Conservation (phyloP, 2,797 vertebrate species). For the Picus viridis region DNA sequence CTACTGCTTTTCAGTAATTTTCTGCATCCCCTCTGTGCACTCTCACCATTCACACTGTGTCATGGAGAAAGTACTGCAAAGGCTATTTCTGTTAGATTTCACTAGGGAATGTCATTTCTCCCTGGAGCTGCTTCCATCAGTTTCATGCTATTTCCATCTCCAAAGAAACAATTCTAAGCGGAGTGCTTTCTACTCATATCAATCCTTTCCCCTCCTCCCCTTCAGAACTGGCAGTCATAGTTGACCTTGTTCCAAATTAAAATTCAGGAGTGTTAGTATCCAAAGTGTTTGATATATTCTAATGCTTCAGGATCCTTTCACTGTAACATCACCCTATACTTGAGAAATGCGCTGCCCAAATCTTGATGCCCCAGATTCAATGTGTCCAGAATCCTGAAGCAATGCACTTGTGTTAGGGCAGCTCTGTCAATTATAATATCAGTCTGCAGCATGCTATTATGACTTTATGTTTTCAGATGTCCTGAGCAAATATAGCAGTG, state of each 20-base stretch:
- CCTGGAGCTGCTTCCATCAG: background rate
- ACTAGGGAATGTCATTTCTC: background rate
- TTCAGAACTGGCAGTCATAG: background rate
- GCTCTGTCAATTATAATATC: slow-evolving; percentile 28
- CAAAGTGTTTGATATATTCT: background rate
- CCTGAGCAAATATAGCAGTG: background rate
- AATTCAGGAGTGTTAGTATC: slow-evolving; percentile 28
- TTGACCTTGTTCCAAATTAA: background rate
- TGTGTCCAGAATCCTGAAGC: background rate
- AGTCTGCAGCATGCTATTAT: background rate
- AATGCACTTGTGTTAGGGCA: background rate
- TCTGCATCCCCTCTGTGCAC: background rate
- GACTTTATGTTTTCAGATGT: background rate
- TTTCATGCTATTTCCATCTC: slow-evolving; percentile 2
- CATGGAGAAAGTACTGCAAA: background rate
- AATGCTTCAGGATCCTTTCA: slow-evolving; percentile 13
- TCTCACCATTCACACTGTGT: slow-evolving; percentile 34
- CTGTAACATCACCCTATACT: background rate
- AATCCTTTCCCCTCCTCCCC: background rate
- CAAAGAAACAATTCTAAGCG: slow-evolving; percentile 1
- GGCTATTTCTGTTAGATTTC: slow-evolving; percentile 24
- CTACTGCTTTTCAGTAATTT: slow-evolving; percentile 2
- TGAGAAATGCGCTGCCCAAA: background rate
- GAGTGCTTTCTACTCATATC: background rate
- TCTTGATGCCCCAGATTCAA: background rate